phyloP scores from a whole-genome alignment of 1,140 invertebrate species.

The Augochlora pura region DNA sequence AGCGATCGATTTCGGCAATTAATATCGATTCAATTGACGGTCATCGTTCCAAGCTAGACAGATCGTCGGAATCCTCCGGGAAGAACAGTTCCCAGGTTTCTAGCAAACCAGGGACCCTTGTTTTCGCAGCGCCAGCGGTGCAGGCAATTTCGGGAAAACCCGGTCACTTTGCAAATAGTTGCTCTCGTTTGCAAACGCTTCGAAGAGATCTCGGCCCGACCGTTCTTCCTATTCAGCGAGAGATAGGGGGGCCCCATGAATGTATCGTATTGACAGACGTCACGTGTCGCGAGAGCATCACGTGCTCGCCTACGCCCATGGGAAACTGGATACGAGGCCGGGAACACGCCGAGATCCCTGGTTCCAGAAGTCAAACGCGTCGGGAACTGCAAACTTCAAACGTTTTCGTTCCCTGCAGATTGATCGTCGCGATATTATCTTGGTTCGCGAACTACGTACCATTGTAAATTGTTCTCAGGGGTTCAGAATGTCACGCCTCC shows the following conservation, averaged over 20 bases:
- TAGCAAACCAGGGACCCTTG: slow-evolving; percentile 41
- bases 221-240: slow-evolving; percentile 43
- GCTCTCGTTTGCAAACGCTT: slow-evolving; percentile 43
- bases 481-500: not conserved
- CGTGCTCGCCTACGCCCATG: slow-evolving; percentile 41
- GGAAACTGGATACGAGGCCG: slow-evolving; percentile 45
- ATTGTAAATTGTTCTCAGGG: not conserved
- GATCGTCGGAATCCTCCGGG: not conserved
- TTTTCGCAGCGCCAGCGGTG: slow-evolving; percentile 43
- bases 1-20: no score
- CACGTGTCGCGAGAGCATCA: slow-evolving; percentile 60
- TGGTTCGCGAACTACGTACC: not conserved
- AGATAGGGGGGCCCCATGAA: slow-evolving; percentile 6
- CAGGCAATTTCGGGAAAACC: slow-evolving; percentile 56
- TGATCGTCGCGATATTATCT: not conserved
- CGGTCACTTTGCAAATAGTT: slow-evolving; percentile 64
- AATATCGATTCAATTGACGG: no score
- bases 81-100: slow-evolving; percentile 23
- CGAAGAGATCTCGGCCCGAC: slow-evolving; percentile 42
- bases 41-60: no score
- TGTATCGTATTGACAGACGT: slow-evolving; percentile 71
- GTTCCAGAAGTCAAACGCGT: not conserved
- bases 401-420: not conserved
- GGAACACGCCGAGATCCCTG: not conserved
- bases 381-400: not conserved